These are phyloP conservation scores for Drosophila ezoana DNA, from an alignment of 2,888 invertebrate species.

Conservation along the genomic window DNA sequence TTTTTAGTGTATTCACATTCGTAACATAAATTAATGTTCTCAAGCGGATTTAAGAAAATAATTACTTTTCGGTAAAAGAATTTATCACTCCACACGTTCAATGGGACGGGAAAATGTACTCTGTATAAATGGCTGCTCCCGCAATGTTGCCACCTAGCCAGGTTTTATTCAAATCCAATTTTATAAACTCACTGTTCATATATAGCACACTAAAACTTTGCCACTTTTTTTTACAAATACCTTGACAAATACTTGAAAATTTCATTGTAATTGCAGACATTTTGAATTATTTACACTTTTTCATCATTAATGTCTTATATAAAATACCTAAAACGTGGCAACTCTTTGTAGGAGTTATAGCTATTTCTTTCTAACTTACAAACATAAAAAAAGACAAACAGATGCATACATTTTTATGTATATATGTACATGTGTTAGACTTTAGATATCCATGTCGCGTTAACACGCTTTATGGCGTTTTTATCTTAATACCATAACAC, in stretches of 20 bases:
- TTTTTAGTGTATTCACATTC: not conserved
- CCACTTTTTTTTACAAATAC: not conserved
- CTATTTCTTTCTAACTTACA: conserved; percentile 27
- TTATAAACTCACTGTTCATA: not conserved
- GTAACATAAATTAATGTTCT: not conserved
- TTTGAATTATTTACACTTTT: not conserved
- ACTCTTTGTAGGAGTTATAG: conserved; percentile 37
- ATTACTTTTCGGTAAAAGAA: conserved; percentile 47
- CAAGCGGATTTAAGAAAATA: conserved; percentile 5
- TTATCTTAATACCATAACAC: not conserved
- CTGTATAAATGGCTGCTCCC: conserved; percentile 55
- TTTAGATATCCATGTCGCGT: conserved; percentile 16
- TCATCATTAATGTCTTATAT: conserved; percentile 41
- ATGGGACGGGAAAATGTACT: conserved; percentile 62
- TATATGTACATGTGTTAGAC: conserved; percentile 30
- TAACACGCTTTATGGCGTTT: not conserved
- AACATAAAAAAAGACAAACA: conserved; percentile 24
- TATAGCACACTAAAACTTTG: not conserved
- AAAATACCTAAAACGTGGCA: conserved; percentile 60
- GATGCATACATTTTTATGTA: conserved; percentile 21
- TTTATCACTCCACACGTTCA: conserved; percentile 49
- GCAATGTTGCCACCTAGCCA: conserved; percentile 59
- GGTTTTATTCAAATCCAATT: not conserved
- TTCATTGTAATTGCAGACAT: not conserved
- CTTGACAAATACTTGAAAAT: not conserved